Conservation (phyloP, 2,113 vertebrate genomes). For the Serilophus lunatus region DNA sequence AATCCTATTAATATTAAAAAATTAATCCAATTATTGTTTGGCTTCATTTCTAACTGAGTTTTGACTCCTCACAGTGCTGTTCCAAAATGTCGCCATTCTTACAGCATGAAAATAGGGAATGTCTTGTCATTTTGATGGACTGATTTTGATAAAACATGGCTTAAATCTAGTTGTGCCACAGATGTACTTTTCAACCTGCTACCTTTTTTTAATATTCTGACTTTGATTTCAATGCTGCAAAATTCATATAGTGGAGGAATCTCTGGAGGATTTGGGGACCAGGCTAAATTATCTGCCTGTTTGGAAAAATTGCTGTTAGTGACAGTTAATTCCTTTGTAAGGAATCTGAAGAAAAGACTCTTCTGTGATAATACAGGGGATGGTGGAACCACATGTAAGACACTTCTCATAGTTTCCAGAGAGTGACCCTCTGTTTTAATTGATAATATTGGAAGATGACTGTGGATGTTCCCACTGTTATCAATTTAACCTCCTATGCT, state of each 20-base stretch:
- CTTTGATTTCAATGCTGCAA: not conserved
- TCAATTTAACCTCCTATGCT: not conserved
- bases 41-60: constrained; percentile 13
- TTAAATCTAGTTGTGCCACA: not conserved
- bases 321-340: not conserved
- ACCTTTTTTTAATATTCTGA: constrained; percentile 20
- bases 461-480: accelerated
- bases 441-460: not conserved
- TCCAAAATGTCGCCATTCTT: not conserved
- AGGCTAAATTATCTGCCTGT: not conserved
- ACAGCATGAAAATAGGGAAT: not conserved
- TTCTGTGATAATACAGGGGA: not conserved
- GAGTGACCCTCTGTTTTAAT: not conserved
- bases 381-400: not conserved
- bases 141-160: not conserved
- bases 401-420: not conserved
- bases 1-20: not conserved
- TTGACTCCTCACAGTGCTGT: not conserved
- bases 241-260: not conserved
- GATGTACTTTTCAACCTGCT: not conserved
- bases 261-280: not conserved
- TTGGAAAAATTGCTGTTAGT: not conserved
- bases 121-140: not conserved
- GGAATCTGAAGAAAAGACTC: not conserved
- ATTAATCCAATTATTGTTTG: not conserved